phyloP scores from a whole-genome alignment of 1,140 invertebrate genomes.

The Nebria ingens region DNA sequence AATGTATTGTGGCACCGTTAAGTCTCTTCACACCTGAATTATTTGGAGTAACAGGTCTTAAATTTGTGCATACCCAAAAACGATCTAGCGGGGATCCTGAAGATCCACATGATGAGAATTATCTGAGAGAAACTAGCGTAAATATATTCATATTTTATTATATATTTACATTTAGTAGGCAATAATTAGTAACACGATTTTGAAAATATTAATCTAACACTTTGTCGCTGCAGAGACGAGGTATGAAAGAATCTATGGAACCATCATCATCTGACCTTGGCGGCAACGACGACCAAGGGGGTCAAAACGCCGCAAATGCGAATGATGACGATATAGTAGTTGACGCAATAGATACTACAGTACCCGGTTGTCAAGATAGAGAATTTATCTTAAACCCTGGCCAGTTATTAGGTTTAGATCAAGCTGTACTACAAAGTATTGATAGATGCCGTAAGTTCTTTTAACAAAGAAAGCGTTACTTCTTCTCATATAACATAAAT shows the following conservation, averaged over 20 bases:
- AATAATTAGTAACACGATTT: not conserved
- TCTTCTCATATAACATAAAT: conserved; percentile 5
- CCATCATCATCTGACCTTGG: conserved; percentile 31
- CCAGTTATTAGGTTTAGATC: conserved; percentile 77
- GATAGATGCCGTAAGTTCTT: conserved; percentile 65
- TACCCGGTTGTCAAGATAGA: conserved; percentile 38
- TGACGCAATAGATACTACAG: conserved; percentile 55
- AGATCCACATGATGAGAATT: conserved; percentile 90
- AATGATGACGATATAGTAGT: conserved; percentile 73
- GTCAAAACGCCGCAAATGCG: conserved; percentile 28
- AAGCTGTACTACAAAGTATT: conserved; percentile 84
- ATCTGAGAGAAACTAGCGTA: conserved; percentile 76
- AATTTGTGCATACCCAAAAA: conserved; percentile 60
- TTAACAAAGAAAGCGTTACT: conserved; percentile 10
- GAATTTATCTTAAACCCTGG: conserved; percentile 59
- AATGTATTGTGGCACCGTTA: conserved; percentile 83
- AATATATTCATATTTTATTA: conserved; percentile 26
- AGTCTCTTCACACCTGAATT: conserved; percentile 83
- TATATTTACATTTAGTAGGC: no score
- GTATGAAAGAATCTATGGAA: conserved; percentile 52
- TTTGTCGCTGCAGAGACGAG: conserved; percentile 29
- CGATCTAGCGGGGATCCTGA: conserved; percentile 72
- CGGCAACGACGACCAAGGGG: conserved; percentile 29
- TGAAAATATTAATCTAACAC: conserved; percentile 8
- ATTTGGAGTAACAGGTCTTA: conserved; percentile 69